Evolutionary conservation across 2,888 invertebrate species (phyloP), one percentile per base, ranked within the genome.

Genomic region (Adelognathus sp.): DNA sequence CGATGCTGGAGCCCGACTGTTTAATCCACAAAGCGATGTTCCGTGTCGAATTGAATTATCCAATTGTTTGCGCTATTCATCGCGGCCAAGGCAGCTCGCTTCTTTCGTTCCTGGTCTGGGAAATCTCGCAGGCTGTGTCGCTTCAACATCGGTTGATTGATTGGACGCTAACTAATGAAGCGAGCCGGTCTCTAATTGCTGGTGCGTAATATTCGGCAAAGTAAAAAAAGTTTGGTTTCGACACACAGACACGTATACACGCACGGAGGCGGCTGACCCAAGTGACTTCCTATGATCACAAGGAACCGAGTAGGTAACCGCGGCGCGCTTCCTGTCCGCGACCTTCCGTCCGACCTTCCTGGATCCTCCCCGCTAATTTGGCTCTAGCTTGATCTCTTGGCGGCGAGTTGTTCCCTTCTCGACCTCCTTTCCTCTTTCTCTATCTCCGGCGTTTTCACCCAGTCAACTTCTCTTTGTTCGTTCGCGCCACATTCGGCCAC

Each of bases 161-260:
- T 88, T 87, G 86, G 88, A 84, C 83, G 79, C 85, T 86, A 86
- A 88, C 88, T 88, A 88, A 88, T 88, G 87, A 87, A 82, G 78
- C 73, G 50, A n/a, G n/a, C 69, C 76, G 60, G 3, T 50, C 76
- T 83, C 84, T 88, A 88, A 88, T 88, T 87, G 84, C 85, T 72
- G 69, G 72, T 52, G 58, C 73, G 85, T 85, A 86, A 86, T 84
- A 85, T 85, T 86, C 83, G 81, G 79, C 76, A 79, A 79, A 50
- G 24, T n/a, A 64, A 79, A 75, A 76, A 76, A 71, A 61, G 50
- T 16, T 41, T 54, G 60, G 71, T 73, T 75, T 76, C 64, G 75
- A 76, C 77, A 63, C 76, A 70, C 79, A 78, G 60, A 61, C 50
- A 66, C 46, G 18, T 18, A 44, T 18, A 44, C 44, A 16, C 16